Evolutionary conservation across 2,888 invertebrate genomes (phyloP), one percentile per base, ranked within the genome.

Genomic region (Drosophila seclusa): DNA sequence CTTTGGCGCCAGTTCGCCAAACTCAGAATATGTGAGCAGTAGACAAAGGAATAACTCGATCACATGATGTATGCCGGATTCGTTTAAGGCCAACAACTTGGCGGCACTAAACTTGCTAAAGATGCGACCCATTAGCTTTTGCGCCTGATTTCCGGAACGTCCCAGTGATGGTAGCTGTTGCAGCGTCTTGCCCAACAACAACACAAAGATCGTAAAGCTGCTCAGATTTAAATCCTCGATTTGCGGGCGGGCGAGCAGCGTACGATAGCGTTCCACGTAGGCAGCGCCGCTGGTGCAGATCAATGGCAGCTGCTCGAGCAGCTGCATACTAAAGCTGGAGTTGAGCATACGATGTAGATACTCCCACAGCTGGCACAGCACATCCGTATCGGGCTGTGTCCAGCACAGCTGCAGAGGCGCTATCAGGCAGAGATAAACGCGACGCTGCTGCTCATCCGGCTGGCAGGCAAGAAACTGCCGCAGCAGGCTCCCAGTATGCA

Each of bases 81-180:
- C 94, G 31, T 94, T 94, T 16, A 95, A 92, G 10, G 94, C 93
- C 63, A 93, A 86, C 59, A 95, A 92, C 90, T 95, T 95, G 57
- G 93, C 93, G n/a, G 93, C 91, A 18, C 94, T 94, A 68, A 95
- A 94, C 87, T 95, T 95, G 0, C 94, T 94, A 74, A 94, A 95
- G 68, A 95, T 94, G 62, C 95, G 93, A 0, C 95, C 94, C 75
- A 94, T 92, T 16, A 95, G 92, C 83, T 95, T 93, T 55, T 92
- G 92, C 0, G 87, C 88, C 75, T 92, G 93, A 64, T 84, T 80
- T 0, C 57, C 57, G n/a, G 75, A 73, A 0, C 76, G 65, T 1
- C 76, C 59, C 36, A 72, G 75, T 1, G 65, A 58, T 13, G 81
- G 67, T 42, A 92, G 68, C 34, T 76, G 76, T 45, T 91, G 80